Percentiles rank a stretch among this genome's conserved stretches.
Conservation (phyloP, 2,797 vertebrate species). For the Leontopithecus rosalia region DNA sequence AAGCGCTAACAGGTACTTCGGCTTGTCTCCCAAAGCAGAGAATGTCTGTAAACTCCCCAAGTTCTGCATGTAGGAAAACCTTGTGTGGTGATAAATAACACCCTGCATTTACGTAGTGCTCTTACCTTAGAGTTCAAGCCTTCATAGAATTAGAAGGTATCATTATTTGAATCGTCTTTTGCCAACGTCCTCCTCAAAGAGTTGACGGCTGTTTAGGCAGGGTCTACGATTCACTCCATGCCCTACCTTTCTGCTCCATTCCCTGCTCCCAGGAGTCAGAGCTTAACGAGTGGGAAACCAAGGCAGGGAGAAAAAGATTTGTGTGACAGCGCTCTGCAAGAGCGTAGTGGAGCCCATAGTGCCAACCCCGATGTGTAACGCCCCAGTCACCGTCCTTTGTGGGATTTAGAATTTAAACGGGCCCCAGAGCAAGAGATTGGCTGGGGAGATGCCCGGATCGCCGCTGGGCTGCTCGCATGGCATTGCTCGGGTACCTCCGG, state of each 20-base stretch:
- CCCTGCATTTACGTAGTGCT: not conserved
- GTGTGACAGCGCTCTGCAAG: not conserved
- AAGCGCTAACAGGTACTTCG: not conserved
- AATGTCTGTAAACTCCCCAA: not conserved
- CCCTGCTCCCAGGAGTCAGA: not conserved
- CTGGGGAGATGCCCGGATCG: conserved; percentile 66
- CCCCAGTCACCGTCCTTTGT: conserved; percentile 57
- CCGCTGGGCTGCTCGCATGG: conserved; percentile 49
- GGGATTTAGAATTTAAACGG: conserved; percentile 68
- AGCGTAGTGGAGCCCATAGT: not conserved
- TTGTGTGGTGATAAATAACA: not conserved
- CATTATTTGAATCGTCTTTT: not conserved
- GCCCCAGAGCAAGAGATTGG: conserved; percentile 75
- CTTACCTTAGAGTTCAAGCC: conserved; percentile 7
- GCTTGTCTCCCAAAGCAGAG: not conserved
- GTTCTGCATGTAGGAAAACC: not conserved
- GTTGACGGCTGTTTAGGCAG: not conserved
- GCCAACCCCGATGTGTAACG: conserved; percentile 32
- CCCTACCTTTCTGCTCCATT: not conserved
- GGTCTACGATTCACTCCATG: not conserved
- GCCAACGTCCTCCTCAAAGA: conserved; percentile 1
- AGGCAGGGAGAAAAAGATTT: not conserved
- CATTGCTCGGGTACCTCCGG: conserved; percentile 50
- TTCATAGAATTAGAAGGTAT: not conserved
- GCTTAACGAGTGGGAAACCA: conserved; percentile 14